Evolutionary conservation across 1,140 invertebrate genomes (phyloP), one percentile per base, ranked within the genome.

Genomic region (Neocloeon triangulifer): DNA sequence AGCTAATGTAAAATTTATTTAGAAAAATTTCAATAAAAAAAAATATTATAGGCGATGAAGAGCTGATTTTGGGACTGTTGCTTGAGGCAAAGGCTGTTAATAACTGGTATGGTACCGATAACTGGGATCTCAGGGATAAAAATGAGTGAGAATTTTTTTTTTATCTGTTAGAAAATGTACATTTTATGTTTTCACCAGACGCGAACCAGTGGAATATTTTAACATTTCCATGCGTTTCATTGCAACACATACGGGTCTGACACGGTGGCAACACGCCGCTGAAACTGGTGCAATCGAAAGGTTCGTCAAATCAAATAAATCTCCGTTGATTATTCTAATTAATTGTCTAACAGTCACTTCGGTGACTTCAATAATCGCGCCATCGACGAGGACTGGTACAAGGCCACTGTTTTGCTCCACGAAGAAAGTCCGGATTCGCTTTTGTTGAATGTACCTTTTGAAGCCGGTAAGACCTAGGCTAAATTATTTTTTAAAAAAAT

Each of bases 381-480:
- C 1, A 79, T 88, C 13, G 79, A 92, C 47, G 85, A 91, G 48
- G 68, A 76, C 0, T 94, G 85, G 77, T 95, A 94, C 47, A 77
- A 78, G 47, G 69, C 78, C 33, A 84, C 88, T 2, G 79, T 92
- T 3, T 63, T 91, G 22, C 78, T 82, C 42, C 74, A 82, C 50
- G 60, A 70, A 43, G 57, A 74, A 18, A 73, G 80, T 39, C 58
- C 66, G 2, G 66, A 79, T 16, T 52, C 53, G 1, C 70, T 79
- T 42, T 74, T 81, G 0, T 77, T 77, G 45, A 69, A 70, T 35
- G 76, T 86, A 1, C 76, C 78, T 4, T 69, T 77, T 44, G 66
- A 72, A 34, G 55, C 52, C 25, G 52, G 48, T 27, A 41, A 35
- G 17, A 27, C 12, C 8, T 8, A 23, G 22, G 8, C 8, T 23